These are phyloP conservation scores for Drosophila subsilvestris DNA, from an alignment of 2,888 invertebrate species.

Conservation along the genomic window DNA sequence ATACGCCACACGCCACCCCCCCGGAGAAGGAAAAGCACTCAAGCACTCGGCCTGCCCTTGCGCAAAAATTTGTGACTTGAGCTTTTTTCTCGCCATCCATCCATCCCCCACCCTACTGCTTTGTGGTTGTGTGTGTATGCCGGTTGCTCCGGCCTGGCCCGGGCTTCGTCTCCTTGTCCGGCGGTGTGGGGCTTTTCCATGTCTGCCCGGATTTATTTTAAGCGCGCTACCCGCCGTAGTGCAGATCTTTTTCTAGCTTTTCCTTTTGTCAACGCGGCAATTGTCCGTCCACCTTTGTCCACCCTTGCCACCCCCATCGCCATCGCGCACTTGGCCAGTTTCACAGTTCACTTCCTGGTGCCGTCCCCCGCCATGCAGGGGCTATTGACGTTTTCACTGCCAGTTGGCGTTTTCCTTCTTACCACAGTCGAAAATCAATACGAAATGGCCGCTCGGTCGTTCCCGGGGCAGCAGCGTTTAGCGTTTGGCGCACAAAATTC, in stretches of 20 bases:
- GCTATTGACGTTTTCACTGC: constrained; percentile 61
- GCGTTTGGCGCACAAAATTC: constrained; percentile 18
- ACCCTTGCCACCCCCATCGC: not conserved
- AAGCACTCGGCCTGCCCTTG: constrained; percentile 68
- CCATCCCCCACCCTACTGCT: constrained; percentile 18
- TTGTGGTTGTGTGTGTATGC: constrained; percentile 66
- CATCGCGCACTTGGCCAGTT: constrained; percentile 25
- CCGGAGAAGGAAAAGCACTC: constrained; percentile 48
- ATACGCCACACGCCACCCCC: constrained; percentile 49
- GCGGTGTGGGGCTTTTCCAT: constrained; percentile 76
- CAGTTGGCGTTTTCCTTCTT: constrained; percentile 55
- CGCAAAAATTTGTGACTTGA: constrained; percentile 77
- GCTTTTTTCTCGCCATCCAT: constrained; percentile 60
- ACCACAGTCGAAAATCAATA: constrained; percentile 79
- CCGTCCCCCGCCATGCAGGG: constrained; percentile 28
- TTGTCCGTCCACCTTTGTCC: not conserved
- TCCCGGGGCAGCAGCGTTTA: constrained; percentile 32
- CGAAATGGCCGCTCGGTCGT: constrained; percentile 49
- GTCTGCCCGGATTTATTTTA: constrained; percentile 75
- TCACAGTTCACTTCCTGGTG: constrained; percentile 23
- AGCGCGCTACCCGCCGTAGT: constrained; percentile 60
- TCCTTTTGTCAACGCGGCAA: constrained; percentile 29
- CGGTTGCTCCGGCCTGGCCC: constrained; percentile 62
- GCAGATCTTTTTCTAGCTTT: constrained; percentile 4
- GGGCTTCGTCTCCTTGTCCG: constrained; percentile 48